Conservation (phyloP, 2,797 vertebrate species). For the Chelmon rostratus region DNA sequence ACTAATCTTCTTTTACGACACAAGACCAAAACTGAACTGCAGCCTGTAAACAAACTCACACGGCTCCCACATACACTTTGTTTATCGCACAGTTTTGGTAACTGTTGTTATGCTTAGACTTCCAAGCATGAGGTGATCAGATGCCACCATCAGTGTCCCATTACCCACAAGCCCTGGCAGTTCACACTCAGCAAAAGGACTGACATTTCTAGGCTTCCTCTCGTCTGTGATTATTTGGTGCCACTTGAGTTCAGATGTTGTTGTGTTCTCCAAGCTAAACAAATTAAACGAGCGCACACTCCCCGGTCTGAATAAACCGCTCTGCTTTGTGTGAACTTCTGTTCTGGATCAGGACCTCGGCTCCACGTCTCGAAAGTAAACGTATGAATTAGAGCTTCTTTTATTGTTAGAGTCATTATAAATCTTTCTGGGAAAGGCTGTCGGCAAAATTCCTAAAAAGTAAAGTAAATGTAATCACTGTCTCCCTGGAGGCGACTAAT, state of each 20-base stretch:
- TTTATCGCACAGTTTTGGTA: neutral
- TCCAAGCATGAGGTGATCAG: neutral
- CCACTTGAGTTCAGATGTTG: neutral
- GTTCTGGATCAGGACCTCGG: constrained; percentile 11
- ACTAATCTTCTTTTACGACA: neutral
- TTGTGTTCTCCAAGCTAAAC: constrained; percentile 11
- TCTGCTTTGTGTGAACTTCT: constrained; percentile 16
- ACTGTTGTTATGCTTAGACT: constrained; percentile 2
- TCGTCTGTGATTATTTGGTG: neutral
- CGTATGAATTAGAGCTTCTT: constrained; percentile 22
- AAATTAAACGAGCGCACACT: constrained; percentile 3
- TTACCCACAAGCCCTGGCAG: neutral
- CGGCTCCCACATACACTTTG: neutral
- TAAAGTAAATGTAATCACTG: constrained; percentile 61
- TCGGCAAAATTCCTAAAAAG: constrained; percentile 49
- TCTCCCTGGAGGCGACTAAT: constrained; percentile 60
- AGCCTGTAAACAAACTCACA: constrained; percentile 4
- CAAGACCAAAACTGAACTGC: neutral
- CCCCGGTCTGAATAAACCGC: neutral
- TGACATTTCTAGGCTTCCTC: neutral
- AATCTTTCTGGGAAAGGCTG: constrained; percentile 36
- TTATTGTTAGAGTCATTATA: constrained; percentile 18
- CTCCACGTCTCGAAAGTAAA: constrained; percentile 18
- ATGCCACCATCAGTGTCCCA: neutral
- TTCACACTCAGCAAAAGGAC: neutral